Conservation (phyloP, 2,113 vertebrate genomes). For the Pao palembangensis region DNA sequence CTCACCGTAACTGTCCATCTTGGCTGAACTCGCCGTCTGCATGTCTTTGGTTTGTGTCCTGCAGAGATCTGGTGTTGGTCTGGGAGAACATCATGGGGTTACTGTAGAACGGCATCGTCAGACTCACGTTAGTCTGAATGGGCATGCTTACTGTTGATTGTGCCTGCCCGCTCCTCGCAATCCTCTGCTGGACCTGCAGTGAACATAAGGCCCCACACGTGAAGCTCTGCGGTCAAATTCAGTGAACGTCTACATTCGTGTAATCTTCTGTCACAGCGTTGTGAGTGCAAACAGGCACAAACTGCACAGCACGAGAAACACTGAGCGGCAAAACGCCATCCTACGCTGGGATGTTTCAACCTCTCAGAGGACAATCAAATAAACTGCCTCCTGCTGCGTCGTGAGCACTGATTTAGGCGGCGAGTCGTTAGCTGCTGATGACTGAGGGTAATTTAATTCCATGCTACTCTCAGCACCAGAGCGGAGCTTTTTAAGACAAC, state of each 20-base stretch:
- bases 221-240: neutral
- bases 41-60: constrained; percentile 73
- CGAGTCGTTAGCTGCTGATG: constrained; percentile 1
- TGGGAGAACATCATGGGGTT: constrained; percentile 79
- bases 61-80: constrained; percentile 57
- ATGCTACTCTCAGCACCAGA: neutral
- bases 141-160: constrained; percentile 68
- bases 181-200: constrained; percentile 62
- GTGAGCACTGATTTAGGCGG: neutral
- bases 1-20: constrained; percentile 77
- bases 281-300: neutral
- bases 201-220: neutral
- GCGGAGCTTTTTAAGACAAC: neutral
- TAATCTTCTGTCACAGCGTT: neutral
- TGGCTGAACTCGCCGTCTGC: constrained; percentile 65
- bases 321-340: neutral
- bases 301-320: neutral
- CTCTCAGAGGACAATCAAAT: neutral
- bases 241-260: neutral
- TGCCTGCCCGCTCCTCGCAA: constrained; percentile 54
- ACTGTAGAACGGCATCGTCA: constrained; percentile 79
- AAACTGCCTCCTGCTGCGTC: constrained; percentile 6
- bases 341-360: neutral
- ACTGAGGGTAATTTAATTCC: constrained; percentile 2
- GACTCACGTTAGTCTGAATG: constrained; percentile 65